phyloP scores from a whole-genome alignment of 2,797 vertebrate species.

The Chrysolophus pictus region DNA sequence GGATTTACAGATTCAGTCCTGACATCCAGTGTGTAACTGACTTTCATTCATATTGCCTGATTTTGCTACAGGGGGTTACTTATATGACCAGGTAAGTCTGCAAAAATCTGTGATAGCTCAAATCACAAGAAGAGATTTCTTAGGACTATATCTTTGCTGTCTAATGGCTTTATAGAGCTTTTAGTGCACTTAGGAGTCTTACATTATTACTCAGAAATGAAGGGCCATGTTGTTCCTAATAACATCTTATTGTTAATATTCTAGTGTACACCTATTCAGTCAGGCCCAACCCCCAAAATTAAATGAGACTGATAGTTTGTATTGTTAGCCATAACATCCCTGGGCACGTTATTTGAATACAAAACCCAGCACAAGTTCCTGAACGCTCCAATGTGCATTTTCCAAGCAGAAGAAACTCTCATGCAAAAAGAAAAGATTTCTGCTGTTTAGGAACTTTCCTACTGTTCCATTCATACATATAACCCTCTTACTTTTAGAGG shows the following conservation, averaged over 20 bases:
- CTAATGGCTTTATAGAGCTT: background rate
- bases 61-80: background rate
- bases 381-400: fast-evolving
- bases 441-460: background rate
- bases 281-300: background rate
- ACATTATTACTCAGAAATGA: background rate
- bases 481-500: background rate
- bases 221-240: background rate
- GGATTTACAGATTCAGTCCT: background rate
- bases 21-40: fast-evolving
- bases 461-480: background rate
- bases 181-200: background rate
- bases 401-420: background rate
- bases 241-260: background rate
- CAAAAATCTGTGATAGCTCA: background rate
- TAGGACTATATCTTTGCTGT: background rate
- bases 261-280: background rate
- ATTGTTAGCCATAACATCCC: background rate
- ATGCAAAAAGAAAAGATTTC: background rate
- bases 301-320: background rate
- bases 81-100: background rate
- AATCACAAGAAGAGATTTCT: background rate
- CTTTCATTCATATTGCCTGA: background rate
- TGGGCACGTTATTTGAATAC: fast-evolving
- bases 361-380: background rate